Base-by-base conservation (phyloP, 1,140 invertebrate genomes). In the Bilobella aurantiaca region DNA sequence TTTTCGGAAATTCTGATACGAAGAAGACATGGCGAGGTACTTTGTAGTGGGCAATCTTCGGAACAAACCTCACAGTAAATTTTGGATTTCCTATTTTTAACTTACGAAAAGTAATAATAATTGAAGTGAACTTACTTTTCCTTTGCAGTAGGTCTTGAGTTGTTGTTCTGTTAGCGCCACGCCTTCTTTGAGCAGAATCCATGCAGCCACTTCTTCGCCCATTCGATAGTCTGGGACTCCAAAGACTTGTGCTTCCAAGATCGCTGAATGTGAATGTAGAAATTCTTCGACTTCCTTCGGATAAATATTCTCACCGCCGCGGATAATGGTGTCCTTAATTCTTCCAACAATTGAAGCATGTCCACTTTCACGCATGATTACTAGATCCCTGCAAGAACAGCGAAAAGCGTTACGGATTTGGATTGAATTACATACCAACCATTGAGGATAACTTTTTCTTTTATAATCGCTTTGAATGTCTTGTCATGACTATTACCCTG, bases 281-380 rank as follows among this genome's bases (percentile, higher is more conserved):
- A 84, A 78, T 62, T 86, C 79, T 74, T 87, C 85, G 32, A 86
- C 78, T 75, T 86, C 85, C 57, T 77, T 75, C 2, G 85, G 84
- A 67, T 81, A 83, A 60, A 87, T 79, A 74, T 87, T 87, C 73
- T 86, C 85, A 37, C 85, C 85, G 37, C 86, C 85, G 56, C 85
- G 75, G 58, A 86, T 85, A 47, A 86, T 81, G 80, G 86, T 79
- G 65, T 87, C 86, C 69, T 85, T 87, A 1, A 79, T 78, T 23
- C 86, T 73, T 8, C 85, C 85, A 61, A 83, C 80, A 64, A 87
- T 82, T 34, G 75, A 73, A 18, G 80, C 74, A 65, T 81, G 83
- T 0, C 85, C 85, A 30, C 82, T 76, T 60, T 79, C 77, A 65
- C 81, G 77, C 76, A 87, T 80, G 0, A 79, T 69, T 1, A 74